Conservation (phyloP, 2,113 vertebrate species). For the Coturnix japonica region DNA sequence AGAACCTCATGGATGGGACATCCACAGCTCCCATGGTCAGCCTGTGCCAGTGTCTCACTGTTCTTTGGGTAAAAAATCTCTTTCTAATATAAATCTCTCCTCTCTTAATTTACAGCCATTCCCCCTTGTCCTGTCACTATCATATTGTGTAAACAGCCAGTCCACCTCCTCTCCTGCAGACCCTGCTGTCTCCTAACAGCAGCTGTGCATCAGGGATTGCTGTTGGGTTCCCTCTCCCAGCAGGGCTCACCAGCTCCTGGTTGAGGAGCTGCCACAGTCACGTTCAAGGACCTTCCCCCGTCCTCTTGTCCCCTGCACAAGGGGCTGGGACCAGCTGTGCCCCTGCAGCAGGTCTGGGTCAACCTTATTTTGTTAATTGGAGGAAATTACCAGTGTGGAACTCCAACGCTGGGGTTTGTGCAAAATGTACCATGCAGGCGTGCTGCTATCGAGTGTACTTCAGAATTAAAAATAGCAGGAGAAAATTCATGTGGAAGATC, state of each 20-base stretch:
- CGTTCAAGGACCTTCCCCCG: too few relatives aligned
- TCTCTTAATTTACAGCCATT: too few relatives aligned
- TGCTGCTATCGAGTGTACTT: constrained; percentile 23
- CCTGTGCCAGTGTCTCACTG: too few relatives aligned
- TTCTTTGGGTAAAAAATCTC: too few relatives aligned
- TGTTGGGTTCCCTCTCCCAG: background rate
- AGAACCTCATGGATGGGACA: too few relatives aligned
- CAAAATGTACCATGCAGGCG: background rate
- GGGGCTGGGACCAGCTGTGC: background rate
- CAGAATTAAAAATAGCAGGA: constrained; percentile 52
- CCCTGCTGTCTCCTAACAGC: background rate
- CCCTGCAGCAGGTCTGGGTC: background rate
- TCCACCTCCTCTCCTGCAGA: background rate
- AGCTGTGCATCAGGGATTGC: background rate
- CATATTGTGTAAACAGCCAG: too few relatives aligned
- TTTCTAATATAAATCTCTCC: too few relatives aligned
- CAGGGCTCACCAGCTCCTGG: background rate
- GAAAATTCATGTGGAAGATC: constrained; percentile 39
- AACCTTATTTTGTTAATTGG: background rate
- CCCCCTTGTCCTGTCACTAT: too few relatives aligned
- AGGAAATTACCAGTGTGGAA: background rate
- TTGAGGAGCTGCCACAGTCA: too few relatives aligned
- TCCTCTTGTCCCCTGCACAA: background rate
- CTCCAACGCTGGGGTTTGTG: background rate
- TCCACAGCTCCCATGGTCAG: too few relatives aligned